Evolutionary conservation across 2,113 vertebrate species (phyloP).

Genomic region (Leucoraja erinaceus): DNA sequence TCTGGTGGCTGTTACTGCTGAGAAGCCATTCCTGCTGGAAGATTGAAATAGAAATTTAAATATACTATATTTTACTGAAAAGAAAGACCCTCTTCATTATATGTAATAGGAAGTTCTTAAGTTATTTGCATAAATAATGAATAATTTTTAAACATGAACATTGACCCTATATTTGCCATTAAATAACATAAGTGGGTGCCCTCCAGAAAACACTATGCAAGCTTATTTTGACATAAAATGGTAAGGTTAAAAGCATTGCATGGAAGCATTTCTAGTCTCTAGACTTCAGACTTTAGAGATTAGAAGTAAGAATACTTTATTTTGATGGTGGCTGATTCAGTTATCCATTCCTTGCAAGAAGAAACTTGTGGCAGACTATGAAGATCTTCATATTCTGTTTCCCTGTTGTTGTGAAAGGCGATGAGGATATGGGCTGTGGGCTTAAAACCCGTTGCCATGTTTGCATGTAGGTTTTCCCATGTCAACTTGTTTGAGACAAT

Average conservation of each 20-base stretch:
- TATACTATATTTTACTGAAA: neutral
- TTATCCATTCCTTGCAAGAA: neutral
- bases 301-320: conserved; percentile 1
- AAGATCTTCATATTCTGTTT: too few species aligned
- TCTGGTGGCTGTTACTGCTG: neutral
- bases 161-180: neutral
- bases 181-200: neutral
- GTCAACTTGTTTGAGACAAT: too few species aligned
- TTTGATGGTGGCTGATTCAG: neutral
- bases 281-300: too few species aligned
- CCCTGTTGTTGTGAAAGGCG: neutral
- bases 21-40: neutral
- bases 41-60: neutral
- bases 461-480: neutral
- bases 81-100: neutral
- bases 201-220: neutral
- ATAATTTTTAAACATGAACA: conserved; percentile 10
- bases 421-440: too few species aligned
- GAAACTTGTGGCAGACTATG: neutral
- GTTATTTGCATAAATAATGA: neutral
- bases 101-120: neutral
- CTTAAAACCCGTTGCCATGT: neutral
- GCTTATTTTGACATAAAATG: neutral
- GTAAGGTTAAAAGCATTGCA: neutral
- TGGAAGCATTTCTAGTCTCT: neutral